Evolutionary conservation across 2,113 vertebrate genomes (phyloP).

Genomic region (Tiliqua scincoides): DNA sequence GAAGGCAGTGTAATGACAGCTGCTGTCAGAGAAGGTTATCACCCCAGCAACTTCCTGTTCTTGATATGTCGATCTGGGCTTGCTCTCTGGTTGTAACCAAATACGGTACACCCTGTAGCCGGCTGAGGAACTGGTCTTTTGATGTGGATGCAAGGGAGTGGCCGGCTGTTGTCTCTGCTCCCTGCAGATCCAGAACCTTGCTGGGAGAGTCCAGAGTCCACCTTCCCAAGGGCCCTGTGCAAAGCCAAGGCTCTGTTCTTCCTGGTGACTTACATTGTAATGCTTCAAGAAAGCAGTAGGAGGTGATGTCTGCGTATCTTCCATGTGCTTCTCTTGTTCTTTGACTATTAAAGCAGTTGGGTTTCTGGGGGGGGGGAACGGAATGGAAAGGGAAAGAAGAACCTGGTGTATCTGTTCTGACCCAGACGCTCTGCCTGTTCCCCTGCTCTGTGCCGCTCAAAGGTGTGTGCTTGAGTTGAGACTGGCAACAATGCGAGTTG

Average conservation of each 20-base stretch:
- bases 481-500: too few relatives aligned
- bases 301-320: too few relatives aligned
- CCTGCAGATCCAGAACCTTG: background rate
- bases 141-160: constrained; percentile 42
- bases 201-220: background rate
- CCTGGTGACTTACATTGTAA: background rate
- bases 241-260: background rate
- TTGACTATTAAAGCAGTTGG: too few relatives aligned
- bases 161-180: background rate
- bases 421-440: too few relatives aligned
- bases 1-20: constrained; percentile 43
- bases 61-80: constrained; percentile 64
- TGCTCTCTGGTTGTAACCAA: constrained; percentile 11
- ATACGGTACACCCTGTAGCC: constrained; percentile 24
- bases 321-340: background rate
- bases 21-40: constrained; percentile 52
- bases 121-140: constrained; percentile 38
- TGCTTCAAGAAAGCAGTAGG: background rate
- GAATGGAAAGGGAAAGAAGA: too few relatives aligned
- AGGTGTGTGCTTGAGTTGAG: too few relatives aligned
- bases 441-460: too few relatives aligned
- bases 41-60: constrained; percentile 67
- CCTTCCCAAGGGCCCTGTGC: background rate
- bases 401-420: too few relatives aligned
- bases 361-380: too few relatives aligned